A percentile compares a stretch with the other conserved stretches of the same genome.
These are phyloP conservation scores for Heliconius aoede DNA, from an alignment of 2,888 invertebrate genomes.

Conservation along the genomic window DNA sequence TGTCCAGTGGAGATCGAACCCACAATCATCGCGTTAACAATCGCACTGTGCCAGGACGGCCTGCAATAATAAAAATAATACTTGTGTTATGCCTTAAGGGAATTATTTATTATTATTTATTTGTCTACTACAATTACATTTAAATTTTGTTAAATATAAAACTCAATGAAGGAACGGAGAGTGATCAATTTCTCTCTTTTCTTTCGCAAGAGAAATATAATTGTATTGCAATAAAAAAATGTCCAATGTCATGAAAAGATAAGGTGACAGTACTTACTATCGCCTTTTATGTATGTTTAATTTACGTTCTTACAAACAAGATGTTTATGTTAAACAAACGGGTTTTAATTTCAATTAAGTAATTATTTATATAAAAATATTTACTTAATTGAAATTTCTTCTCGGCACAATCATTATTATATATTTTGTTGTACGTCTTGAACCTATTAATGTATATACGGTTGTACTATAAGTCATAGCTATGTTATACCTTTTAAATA, in stretches of 20 bases:
- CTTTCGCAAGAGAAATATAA: neutral
- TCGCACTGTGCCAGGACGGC: neutral
- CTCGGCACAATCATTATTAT: no score
- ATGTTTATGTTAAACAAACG: conserved; percentile 25
- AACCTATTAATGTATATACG: no score
- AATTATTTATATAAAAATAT: neutral
- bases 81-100: no score
- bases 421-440: no score
- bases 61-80: no score
- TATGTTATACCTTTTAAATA: no score
- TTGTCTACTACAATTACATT: no score
- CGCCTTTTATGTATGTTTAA: conserved; percentile 12
- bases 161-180: neutral
- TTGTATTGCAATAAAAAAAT: neutral
- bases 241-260: neutral
- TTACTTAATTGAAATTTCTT: no score
- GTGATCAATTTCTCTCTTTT: neutral
- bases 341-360: conserved; percentile 10
- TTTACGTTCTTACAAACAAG: conserved; percentile 22
- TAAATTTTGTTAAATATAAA: no score
- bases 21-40: neutral
- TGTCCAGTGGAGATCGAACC: neutral
- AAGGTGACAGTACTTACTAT: conserved; percentile 4
- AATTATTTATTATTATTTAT: no score
- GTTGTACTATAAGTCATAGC: no score